phyloP scores from a whole-genome alignment of 2,888 invertebrate genomes.

The Eumerus sabulonum region DNA sequence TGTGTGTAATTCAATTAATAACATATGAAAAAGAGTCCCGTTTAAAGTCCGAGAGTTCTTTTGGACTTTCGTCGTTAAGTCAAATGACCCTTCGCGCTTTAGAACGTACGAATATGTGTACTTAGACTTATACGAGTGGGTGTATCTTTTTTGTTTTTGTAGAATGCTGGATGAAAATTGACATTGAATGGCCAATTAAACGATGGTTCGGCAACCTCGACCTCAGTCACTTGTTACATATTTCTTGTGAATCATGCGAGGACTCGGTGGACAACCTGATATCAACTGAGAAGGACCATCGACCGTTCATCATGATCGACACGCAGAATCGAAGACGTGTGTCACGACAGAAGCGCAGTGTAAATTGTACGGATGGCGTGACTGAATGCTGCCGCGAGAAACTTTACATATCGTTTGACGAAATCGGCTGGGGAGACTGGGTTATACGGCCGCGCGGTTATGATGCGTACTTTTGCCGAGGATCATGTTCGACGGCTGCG shows the following conservation, averaged over 20 bases:
- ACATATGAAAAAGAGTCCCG: slow-evolving; percentile 31
- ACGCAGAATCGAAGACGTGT: slow-evolving; percentile 85
- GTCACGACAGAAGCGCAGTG: slow-evolving; percentile 80
- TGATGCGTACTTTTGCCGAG: slow-evolving; percentile 92
- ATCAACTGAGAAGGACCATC: slow-evolving; percentile 84
- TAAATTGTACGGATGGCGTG: slow-evolving; percentile 85
- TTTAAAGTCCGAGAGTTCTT: slow-evolving; percentile 59
- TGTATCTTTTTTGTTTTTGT: slow-evolving; percentile 69
- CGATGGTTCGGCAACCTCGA: slow-evolving; percentile 87
- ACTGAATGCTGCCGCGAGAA: slow-evolving; percentile 91
- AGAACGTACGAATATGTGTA: neutral
- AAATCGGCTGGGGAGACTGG: slow-evolving; percentile 94
- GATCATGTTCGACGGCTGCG: slow-evolving; percentile 87
- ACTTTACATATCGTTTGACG: slow-evolving; percentile 89
- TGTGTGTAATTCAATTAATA: slow-evolving; percentile 32
- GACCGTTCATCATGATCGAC: slow-evolving; percentile 89
- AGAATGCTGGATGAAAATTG: slow-evolving; percentile 91
- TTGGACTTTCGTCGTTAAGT: slow-evolving; percentile 62
- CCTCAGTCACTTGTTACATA: slow-evolving; percentile 85
- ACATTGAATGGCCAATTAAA: slow-evolving; percentile 87
- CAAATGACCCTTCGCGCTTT: slow-evolving; percentile 46
- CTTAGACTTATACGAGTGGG: neutral
- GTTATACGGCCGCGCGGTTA: slow-evolving; percentile 90
- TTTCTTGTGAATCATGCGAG: slow-evolving; percentile 88
- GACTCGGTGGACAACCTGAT: slow-evolving; percentile 83